A percentile compares a stretch with the other conserved stretches of the same genome.
These are phyloP conservation scores for Gortyna flavago DNA, from an alignment of 2,888 invertebrate genomes.

Conservation along the genomic window DNA sequence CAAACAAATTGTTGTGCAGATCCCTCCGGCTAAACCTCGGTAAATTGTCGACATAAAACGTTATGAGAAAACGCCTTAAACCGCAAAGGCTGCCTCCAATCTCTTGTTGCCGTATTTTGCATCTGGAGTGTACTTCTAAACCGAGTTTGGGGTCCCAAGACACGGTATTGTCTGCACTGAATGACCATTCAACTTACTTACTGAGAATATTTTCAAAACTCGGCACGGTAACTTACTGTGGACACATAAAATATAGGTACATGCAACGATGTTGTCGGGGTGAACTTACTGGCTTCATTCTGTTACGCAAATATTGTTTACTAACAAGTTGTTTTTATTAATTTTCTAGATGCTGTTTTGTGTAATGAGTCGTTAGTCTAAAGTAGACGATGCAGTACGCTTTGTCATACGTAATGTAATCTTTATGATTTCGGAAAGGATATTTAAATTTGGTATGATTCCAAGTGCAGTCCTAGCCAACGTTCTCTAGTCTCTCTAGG, in stretches of 20 bases:
- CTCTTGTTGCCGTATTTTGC: conserved; percentile 78
- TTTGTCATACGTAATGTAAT: conserved; percentile 79
- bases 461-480: conserved; percentile 84
- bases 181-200: conserved; percentile 69
- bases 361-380: conserved; percentile 25
- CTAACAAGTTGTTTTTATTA: conserved; percentile 31
- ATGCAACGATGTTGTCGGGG: conserved; percentile 53
- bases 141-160: conserved; percentile 67
- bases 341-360: conserved; percentile 30
- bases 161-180: conserved; percentile 69
- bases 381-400: conserved; percentile 70
- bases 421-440: conserved; percentile 82
- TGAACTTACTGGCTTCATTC: conserved; percentile 21
- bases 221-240: conserved; percentile 45
- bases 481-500: conserved; percentile 77
- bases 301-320: conserved; percentile 38
- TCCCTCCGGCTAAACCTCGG: conserved; percentile 79
- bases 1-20: conserved; percentile 80
- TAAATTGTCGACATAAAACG: conserved; percentile 84
- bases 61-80: conserved; percentile 82
- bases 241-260: conserved; percentile 63
- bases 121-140: conserved; percentile 74
- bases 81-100: conserved; percentile 77
- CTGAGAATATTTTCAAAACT: conserved; percentile 63
- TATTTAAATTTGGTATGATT: conserved; percentile 86